phyloP scores from a whole-genome alignment of 2,888 invertebrate species.

The Drosophila seclusa region DNA sequence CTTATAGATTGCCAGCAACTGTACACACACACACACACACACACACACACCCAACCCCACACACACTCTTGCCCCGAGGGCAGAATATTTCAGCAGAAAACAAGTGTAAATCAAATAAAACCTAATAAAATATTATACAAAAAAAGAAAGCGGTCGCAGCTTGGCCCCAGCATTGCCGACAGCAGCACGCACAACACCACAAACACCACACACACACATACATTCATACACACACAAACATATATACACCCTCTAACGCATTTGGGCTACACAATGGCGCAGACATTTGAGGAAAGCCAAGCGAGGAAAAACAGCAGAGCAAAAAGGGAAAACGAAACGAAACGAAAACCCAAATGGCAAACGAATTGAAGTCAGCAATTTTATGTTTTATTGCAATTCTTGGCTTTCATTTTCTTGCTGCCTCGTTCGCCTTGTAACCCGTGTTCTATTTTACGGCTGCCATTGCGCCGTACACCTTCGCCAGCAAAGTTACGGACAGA shows the following conservation, averaged over 20 bases:
- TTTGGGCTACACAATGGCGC: constrained; percentile 47
- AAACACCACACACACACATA: constrained; percentile 6
- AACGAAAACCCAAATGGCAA: constrained; percentile 69
- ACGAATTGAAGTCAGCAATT: constrained; percentile 80
- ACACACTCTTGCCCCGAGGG: constrained; percentile 36
- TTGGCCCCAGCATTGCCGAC: constrained; percentile 50
- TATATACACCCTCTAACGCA: constrained; percentile 31
- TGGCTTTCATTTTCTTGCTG: constrained; percentile 61
- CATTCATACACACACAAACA: not conserved
- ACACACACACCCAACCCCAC: constrained; percentile 15
- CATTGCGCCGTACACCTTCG: constrained; percentile 47
- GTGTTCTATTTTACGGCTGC: constrained; percentile 51
- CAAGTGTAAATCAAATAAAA: constrained; percentile 80
- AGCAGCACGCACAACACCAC: constrained; percentile 48
- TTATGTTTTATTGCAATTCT: constrained; percentile 79
- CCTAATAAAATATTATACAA: constrained; percentile 71
- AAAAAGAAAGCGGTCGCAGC: constrained; percentile 62
- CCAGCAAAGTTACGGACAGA: constrained; percentile 6
- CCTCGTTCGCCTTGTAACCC: not conserved
- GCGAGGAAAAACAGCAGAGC: constrained; percentile 22
- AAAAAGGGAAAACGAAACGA: constrained; percentile 67
- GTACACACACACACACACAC: constrained; percentile 43
- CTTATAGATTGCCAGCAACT: constrained; percentile 40
- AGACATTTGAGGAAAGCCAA: constrained; percentile 44
- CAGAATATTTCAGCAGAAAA: constrained; percentile 71